These are phyloP conservation scores for Lathamus discolor DNA, from an alignment of 2,113 vertebrate species.

Conservation along the genomic window DNA sequence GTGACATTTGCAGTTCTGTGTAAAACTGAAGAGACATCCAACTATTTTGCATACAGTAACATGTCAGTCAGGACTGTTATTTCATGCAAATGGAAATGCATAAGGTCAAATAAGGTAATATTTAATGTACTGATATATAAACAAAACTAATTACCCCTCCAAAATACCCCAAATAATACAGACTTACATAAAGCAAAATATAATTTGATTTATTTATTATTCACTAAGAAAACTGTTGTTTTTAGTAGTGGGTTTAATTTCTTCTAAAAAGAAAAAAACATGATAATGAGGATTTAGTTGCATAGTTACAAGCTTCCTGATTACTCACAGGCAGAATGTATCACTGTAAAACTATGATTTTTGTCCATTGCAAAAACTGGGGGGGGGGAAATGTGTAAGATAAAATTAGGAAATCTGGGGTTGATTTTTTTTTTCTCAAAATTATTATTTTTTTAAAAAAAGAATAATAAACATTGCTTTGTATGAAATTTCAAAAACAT, in stretches of 20 bases:
- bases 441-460: neutral
- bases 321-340: neutral
- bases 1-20: neutral
- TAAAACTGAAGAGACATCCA: constrained; percentile 9
- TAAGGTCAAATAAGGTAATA: neutral
- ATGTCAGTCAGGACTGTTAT: neutral
- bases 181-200: neutral
- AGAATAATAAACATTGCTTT: neutral
- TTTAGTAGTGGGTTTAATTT: neutral
- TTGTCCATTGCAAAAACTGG: neutral
- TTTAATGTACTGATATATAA: neutral
- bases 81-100: neutral
- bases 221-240: neutral
- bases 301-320: neutral
- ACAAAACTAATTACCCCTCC: neutral
- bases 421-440: neutral
- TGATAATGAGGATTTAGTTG: neutral
- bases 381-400: neutral
- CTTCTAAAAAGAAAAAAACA: neutral
- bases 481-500: neutral
- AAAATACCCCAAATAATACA: constrained; percentile 3
- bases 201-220: neutral
- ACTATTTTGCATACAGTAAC: neutral
- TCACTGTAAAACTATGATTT: neutral
- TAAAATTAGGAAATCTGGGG: neutral